A percentile compares a stretch with the other conserved stretches of the same genome.
Conservation (phyloP, 2,888 invertebrate species). For the Malthinus flaveolus region DNA sequence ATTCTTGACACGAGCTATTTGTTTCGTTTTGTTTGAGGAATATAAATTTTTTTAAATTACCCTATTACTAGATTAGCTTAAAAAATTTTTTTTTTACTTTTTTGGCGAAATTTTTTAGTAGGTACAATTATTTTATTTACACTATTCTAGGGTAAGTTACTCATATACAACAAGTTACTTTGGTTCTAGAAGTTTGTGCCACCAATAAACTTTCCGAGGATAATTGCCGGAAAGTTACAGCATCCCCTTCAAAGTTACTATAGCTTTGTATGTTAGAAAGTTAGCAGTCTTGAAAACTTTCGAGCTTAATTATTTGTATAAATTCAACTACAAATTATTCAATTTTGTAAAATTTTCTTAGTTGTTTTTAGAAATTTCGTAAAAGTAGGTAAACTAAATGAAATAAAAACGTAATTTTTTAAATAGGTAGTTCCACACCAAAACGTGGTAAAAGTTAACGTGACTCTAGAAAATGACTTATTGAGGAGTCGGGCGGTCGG, state of each 20-base stretch:
- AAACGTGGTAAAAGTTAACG: no score
- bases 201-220: constrained; percentile 17
- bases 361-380: no score
- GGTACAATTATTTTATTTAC: constrained; percentile 2
- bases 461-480: no score
- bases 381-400: no score
- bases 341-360: no score
- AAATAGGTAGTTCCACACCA: no score
- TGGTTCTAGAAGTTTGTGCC: constrained; percentile 12
- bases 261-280: constrained; percentile 11
- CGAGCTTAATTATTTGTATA: constrained; percentile 11
- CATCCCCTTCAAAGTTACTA: constrained; percentile 21
- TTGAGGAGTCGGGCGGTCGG: no score
- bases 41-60: background rate
- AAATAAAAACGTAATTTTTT: no score
- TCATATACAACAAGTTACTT: constrained; percentile 2
- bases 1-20: constrained; percentile 2
- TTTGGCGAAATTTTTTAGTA: background rate
- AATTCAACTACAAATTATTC: constrained; percentile 3
- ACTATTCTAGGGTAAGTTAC: constrained; percentile 3
- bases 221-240: constrained; percentile 23
- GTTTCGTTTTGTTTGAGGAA: background rate
- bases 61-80: background rate
- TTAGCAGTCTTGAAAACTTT: constrained; percentile 19
- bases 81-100: constrained; percentile 1